These are phyloP conservation scores for Peromyscus aztecus DNA, from an alignment of 2,797 vertebrate species.

Conservation along the genomic window DNA sequence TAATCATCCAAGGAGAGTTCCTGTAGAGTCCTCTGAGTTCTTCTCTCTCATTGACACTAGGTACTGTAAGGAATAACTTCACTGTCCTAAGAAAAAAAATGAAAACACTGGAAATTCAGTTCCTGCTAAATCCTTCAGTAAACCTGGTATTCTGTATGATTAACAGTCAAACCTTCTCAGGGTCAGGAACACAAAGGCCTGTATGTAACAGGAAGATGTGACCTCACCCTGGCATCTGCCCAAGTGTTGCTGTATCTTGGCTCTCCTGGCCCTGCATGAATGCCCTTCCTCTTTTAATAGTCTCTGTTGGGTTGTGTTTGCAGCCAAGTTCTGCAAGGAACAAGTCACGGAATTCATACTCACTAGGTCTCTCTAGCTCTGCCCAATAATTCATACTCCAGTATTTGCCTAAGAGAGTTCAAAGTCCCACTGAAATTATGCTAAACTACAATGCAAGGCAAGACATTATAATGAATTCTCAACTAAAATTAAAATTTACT, in stretches of 20 bases:
- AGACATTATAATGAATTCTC: background rate
- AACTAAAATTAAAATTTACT: background rate
- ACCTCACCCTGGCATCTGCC: background rate
- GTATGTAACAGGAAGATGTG: background rate
- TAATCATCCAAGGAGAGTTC: background rate
- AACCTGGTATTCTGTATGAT: background rate
- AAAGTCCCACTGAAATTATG: slow-evolving; percentile 20
- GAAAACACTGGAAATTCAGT: background rate
- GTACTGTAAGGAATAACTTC: background rate
- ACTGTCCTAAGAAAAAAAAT: background rate
- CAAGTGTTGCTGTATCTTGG: background rate
- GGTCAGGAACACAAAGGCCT: background rate
- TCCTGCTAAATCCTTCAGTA: background rate
- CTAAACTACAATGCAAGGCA: background rate
- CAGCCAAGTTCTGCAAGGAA: background rate
- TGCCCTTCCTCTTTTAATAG: background rate
- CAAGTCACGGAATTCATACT: background rate
- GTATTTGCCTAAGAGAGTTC: background rate
- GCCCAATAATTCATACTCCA: background rate
- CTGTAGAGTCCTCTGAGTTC: background rate
- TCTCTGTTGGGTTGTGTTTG: background rate
- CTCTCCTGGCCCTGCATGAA: background rate
- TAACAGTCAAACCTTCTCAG: background rate
- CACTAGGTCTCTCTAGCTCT: background rate
- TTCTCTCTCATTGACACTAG: background rate